Evolutionary conservation across 2,113 vertebrate species (phyloP), one percentile per base, ranked within the genome.

Genomic region (Entosphenus tridentatus): DNA sequence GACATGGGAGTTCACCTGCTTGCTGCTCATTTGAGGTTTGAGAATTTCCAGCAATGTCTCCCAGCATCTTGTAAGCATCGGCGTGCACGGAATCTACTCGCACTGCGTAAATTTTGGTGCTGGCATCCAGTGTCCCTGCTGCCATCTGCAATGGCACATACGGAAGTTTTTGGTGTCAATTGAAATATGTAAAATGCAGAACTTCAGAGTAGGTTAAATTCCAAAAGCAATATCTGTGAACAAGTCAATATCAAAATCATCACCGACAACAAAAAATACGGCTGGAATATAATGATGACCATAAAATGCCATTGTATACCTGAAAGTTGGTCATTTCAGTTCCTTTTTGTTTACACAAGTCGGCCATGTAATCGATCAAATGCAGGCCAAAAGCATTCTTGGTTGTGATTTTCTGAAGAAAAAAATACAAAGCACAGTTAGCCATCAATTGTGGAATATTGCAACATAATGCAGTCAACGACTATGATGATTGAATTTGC

Each of bases 301-400:
- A 10, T 67, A 67, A 55, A 16, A 57, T 18, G 69, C 17, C 8
- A 11, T 68, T 56, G 54, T 78, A 76, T 75, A 96, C 93, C 86
- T 95, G 89, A 77, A 98, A 98, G 78, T 90, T 86, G 39, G 84
- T 86, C 56, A 80, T 69, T 72, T 91, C 87, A 0, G 84, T 82
- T 68, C 86, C 82, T 75, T 95, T 89, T 77, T 89, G 77, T 71
- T 88, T 87, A 70, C 95, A 82, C 72, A 98, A 88, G 12, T 96
- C 83, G 1, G 81, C 77, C 86, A 98, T 89, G 58, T 90, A 96
- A 78, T 98, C 89, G 65, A 96, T 98, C 71, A 98, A 78, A 75
- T 95, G 86, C 16, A 96, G 80, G 56, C 86, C 89, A 72, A 98
- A 96, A 8, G 84, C 93, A 68, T 98, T 98, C 78, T 91, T 96